Evolutionary conservation across 2,888 invertebrate species (phyloP), one percentile per base, ranked within the genome.

Genomic region (Dione juno): DNA sequence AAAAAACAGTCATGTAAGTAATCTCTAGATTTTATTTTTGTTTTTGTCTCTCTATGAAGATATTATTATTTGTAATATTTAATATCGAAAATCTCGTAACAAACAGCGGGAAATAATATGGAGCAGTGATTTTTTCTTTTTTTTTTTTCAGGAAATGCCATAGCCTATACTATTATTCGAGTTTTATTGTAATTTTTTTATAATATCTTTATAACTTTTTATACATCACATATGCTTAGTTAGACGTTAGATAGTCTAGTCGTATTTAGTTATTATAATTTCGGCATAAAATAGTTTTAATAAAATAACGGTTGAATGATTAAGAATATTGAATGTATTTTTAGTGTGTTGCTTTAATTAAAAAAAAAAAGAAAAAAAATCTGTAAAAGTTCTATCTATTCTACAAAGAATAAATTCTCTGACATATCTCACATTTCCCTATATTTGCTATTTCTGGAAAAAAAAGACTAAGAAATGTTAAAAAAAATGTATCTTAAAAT

Each of bases 401-500:
- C 28, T 28, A 2, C 2, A 48, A 1, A 48, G 8, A 7, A 48
- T 16, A 10, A 48, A 16, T 48, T 16, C 16, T 48, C 10, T 10
- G 10, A 48, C 48, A 48, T 48, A 48, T 19, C 16, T 10, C 3
- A 48, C 48, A 48, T 16, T 48, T 48, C 16, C 10, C 16, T 16
- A 16, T 48, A 16, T 16, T 48, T 16, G 9, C 19, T 48, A 48
- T n/a, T 48, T 48, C n/a, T 48, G 48, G n/a, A 48, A 48, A 48
- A 48, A 48, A 16, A 45, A n/a, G 43, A 43, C 14, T 48, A 48
- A 48, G 48, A 48, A 48, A 48, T 16, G n/a, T n/a, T 48, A 48
- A 48, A 48, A 48, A 40, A 40, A 40, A 40, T 40, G 11, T 40
- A 40, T 40, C 10, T 3, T 9, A 16, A 48, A 48, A 16, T 48